Evolutionary conservation across 2,113 vertebrate genomes (phyloP), one percentile per base, ranked within the genome.

Genomic region (Grammomys surdaster): DNA sequence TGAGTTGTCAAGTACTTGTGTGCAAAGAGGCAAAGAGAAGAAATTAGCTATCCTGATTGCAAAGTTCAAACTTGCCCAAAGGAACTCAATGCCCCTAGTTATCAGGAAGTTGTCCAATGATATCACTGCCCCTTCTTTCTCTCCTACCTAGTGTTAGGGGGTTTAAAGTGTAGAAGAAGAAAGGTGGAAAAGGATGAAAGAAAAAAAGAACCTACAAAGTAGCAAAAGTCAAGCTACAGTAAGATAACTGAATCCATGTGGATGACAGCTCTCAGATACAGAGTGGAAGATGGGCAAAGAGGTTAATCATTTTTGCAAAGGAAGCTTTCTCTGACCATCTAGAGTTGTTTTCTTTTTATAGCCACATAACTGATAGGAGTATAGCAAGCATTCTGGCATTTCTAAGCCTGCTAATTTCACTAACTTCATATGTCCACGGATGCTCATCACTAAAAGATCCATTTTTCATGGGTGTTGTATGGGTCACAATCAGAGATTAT

Each of bases 401-500:
- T 46, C 46, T 19, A 85, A 36, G 70, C 26, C 7, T 60, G 60
- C 73, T 58, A 73, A 46, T 56, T 88, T 88, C 56, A 88, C 28
- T 36, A 95, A 10, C 33, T 93, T 40, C 2, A 36, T 93, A 40
- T 89, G 19, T 10, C 48, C 40, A 89, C 14, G 51, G 80, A 60
- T 63, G 33, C 24, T 72, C 12, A 60, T 60, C 40, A 12, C 70
- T 70, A 76, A 76, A 48, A 17, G 11, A 7, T 75, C 16, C 43
- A 2, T 76, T 92, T 75, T 31, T 22, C 11, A 36, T 54, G 36
- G 40, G 43, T 40, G 20, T 78, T 60, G 65, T 63, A 7, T 92
- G 67, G 80, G 28, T 78, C 63, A 92, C 56, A 22, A 67, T 40
- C 54, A 86, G 24, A 86, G 46, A 54, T 86, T 92, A 36, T 96